These are phyloP conservation scores for Acronicta alni DNA, from an alignment of 2,888 invertebrate genomes.

Conservation along the genomic window DNA sequence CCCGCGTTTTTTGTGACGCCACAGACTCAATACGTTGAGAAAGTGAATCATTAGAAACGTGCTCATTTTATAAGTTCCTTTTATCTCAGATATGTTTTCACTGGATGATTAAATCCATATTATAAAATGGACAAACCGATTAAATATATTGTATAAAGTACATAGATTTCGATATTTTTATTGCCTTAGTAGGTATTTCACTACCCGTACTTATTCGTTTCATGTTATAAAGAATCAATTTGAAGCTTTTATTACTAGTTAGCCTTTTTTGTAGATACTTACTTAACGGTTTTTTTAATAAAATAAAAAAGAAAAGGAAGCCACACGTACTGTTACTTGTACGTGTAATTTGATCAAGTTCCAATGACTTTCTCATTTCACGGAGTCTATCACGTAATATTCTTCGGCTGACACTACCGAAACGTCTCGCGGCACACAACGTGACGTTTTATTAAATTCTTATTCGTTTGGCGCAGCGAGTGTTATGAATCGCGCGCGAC, in stretches of 20 bases:
- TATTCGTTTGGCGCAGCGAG: slow-evolving; percentile 63
- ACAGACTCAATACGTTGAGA: slow-evolving; percentile 68
- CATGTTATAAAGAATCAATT: neutral
- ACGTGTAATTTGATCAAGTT: slow-evolving; percentile 12
- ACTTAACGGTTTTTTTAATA: neutral
- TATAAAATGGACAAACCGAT: slow-evolving; percentile 15
- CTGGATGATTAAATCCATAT: slow-evolving; percentile 42
- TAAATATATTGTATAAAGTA: slow-evolving; percentile 1
- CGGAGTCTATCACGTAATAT: slow-evolving; percentile 40
- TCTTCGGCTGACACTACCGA: slow-evolving; percentile 46
- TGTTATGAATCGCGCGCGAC: slow-evolving; percentile 65
- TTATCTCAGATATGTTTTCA: slow-evolving; percentile 51
- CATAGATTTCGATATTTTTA: slow-evolving; percentile 3
- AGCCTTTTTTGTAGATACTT: neutral
- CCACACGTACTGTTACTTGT: neutral
- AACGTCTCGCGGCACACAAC: slow-evolving; percentile 54
- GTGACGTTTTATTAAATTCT: slow-evolving; percentile 81
- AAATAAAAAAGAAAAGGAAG: slow-evolving; percentile 1
- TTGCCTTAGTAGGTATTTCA: neutral
- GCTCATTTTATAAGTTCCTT: slow-evolving; percentile 60
- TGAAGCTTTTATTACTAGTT: neutral
- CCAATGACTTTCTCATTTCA: slow-evolving; percentile 38
- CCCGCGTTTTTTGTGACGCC: slow-evolving; percentile 69
- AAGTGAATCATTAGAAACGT: slow-evolving; percentile 80
- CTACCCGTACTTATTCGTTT: neutral